Conservation (phyloP, 2,797 vertebrate species). For the Eulemur mongoz region DNA sequence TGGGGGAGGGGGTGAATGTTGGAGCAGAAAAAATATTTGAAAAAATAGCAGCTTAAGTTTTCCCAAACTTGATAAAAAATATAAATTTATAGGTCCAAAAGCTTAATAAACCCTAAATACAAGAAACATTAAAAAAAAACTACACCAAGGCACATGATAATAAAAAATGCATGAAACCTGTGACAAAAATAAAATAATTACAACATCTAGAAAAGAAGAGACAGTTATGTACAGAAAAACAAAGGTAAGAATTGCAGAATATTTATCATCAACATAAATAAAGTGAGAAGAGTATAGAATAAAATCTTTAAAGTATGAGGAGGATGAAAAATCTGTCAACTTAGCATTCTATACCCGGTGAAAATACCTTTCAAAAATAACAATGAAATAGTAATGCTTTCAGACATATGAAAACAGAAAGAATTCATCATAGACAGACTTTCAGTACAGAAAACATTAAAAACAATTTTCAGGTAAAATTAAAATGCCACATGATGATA, state of each 20-base stretch:
- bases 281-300: neutral
- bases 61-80: neutral
- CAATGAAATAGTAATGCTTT: neutral
- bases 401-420: neutral
- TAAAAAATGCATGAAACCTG: neutral
- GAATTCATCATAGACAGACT: neutral
- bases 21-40: neutral
- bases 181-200: neutral
- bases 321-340: neutral
- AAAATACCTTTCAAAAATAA: neutral
- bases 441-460: neutral
- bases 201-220: neutral
- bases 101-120: neutral
- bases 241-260: neutral
- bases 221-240: neutral
- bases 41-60: neutral
- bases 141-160: neutral
- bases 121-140: neutral
- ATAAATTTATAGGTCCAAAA: neutral
- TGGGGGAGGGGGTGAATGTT: neutral
- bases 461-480: neutral
- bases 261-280: neutral
- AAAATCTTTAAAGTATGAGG: neutral
- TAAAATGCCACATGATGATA: neutral
- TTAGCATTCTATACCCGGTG: neutral